A percentile compares a stretch with the other conserved stretches of the same genome.
Conservation (phyloP, 2,113 vertebrate species). For the Otis tarda region DNA sequence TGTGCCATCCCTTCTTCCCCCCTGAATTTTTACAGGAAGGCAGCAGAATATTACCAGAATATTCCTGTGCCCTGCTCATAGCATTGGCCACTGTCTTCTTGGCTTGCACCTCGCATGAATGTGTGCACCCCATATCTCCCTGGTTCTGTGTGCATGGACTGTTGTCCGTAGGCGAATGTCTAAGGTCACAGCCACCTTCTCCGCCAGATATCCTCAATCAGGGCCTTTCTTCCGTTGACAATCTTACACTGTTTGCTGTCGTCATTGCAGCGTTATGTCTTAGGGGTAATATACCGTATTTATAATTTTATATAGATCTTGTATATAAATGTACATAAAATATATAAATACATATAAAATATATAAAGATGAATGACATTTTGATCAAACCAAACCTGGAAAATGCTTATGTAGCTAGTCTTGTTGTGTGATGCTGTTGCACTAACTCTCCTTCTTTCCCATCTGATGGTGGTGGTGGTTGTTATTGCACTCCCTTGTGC, state of each 20-base stretch:
- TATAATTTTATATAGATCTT: neutral
- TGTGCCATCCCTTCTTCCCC: neutral
- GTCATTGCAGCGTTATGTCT: neutral
- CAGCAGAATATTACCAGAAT: neutral
- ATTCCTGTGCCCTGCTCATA: neutral
- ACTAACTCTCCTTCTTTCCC: neutral
- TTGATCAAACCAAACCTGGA: neutral
- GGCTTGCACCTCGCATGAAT: rapidly evolving
- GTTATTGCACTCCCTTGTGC: neutral
- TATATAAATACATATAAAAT: no score
- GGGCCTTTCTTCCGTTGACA: neutral
- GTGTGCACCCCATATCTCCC: neutral
- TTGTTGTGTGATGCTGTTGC: neutral
- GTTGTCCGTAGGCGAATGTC: rapidly evolving
- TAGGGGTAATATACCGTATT: neutral
- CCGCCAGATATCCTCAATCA: neutral
- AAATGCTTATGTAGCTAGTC: neutral
- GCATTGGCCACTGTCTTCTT: neutral
- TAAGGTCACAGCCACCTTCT: neutral
- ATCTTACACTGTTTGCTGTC: neutral
- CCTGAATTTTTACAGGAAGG: neutral
- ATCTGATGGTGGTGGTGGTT: neutral
- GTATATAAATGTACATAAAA: neutral
- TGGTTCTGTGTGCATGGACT: rapidly evolving
- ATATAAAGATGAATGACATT: neutral